Base-by-base conservation (phyloP, 1,140 invertebrate species). In the Bombus huntii region DNA sequence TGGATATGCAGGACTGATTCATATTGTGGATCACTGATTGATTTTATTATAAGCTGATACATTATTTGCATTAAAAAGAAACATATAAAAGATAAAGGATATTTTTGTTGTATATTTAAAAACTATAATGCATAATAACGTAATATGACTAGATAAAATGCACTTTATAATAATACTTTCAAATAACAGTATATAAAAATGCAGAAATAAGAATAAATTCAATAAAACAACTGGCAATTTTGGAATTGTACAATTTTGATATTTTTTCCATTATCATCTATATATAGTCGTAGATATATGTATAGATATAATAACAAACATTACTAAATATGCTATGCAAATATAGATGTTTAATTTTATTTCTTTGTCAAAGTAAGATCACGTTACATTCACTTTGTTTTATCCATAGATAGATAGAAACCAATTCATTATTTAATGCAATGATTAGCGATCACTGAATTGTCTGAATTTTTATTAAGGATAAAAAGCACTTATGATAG, bases 121-220 rank as follows among this genome's bases (percentile, higher is more conserved):
- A 85, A 68, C 47, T 85, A 85, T 81, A 22, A 44, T 65, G 37
- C 53, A 34, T 39, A 79, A 85, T 31, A 79, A 80, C 31, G 37
- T 34, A 85, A 81, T 72, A 42, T 85, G 84, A 85, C 84, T 85
- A 85, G 84, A 85, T 59, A 81, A 65, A 81, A 75, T 81, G 59
- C 79, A 70, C 71, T 57, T 57, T n/a, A 12, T 47, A 31, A n/a
- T 81, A 85, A 81, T 85, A 81, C 78, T 81, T 85, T 9, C 8
- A 47, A 72, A n/a, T 71, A 81, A 68, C n/a, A 44, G 4, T 8
- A 37, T 34, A 10, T 80, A 22, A 47, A 53, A 66, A 74, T 15
- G 34, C 10, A 82, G 25, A 65, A 65, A 31, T 59, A 44, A 28
- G 57, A 44, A 74, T 22, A 25, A 28, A 68, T 76, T 57, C 31